phyloP scores from a whole-genome alignment of 2,113 vertebrate species.

The Pseudorasbora parva region DNA sequence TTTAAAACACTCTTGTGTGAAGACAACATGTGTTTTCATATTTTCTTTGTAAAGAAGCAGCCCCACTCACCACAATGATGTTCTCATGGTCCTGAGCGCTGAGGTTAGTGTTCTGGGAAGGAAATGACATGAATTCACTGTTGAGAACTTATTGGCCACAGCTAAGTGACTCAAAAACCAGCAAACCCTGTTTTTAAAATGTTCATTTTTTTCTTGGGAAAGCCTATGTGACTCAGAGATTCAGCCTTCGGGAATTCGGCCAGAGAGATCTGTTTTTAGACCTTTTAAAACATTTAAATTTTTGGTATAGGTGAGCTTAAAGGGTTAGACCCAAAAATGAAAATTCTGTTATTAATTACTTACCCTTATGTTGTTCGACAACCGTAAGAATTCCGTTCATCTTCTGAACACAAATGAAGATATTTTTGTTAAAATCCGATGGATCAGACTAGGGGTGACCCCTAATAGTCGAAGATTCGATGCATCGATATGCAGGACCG shows the following conservation, averaged over 20 bases:
- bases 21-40: conserved; percentile 29
- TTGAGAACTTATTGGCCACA: conserved; percentile 33
- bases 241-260: background rate
- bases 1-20: conserved; percentile 29
- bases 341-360: too few species aligned
- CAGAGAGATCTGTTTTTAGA: background rate
- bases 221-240: background rate
- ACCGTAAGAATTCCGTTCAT: too few species aligned
- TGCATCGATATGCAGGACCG: too few species aligned
- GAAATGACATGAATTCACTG: conserved; percentile 41
- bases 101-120: conserved; percentile 90
- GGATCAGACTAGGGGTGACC: too few species aligned
- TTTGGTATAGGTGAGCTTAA: background rate
- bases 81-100: conserved; percentile 97
- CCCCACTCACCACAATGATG: conserved; percentile 95
- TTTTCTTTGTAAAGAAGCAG: conserved; percentile 30
- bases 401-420: too few species aligned
- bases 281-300: background rate
- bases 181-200: background rate
- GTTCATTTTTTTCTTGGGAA: background rate
- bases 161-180: conserved; percentile 15
- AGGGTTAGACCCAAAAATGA: too few species aligned
- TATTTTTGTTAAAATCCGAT: too few species aligned
- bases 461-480: too few species aligned
- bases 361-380: too few species aligned